Conservation (phyloP, 2,797 vertebrate genomes). For the Microcaecilia unicolor region DNA sequence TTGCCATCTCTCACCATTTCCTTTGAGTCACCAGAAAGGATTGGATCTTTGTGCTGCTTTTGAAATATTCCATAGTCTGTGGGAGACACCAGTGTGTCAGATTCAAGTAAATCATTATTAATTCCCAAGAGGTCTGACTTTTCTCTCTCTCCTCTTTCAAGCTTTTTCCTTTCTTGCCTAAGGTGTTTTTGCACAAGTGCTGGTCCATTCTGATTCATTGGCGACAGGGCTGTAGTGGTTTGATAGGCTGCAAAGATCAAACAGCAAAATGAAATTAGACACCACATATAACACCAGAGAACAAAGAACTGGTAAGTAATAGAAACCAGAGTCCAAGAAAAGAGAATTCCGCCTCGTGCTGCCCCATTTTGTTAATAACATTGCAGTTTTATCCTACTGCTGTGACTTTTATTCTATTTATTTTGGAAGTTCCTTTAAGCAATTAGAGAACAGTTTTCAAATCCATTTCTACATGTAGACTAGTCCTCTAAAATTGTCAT, state of each 20-base stretch:
- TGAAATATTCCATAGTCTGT: slow-evolving; percentile 7
- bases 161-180: not conserved
- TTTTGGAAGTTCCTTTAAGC: no score
- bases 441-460: no score
- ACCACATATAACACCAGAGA: no score
- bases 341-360: no score
- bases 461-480: no score
- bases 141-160: slow-evolving; percentile 2
- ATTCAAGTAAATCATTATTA: slow-evolving; percentile 29
- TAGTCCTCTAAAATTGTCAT: no score
- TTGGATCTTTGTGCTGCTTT: slow-evolving; percentile 11
- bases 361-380: no score
- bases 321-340: no score
- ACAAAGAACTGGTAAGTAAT: no score
- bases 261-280: no score
- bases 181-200: not conserved
- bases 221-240: not conserved
- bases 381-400: no score
- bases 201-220: not conserved
- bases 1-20: not conserved
- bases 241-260: not conserved
- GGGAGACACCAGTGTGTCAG: not conserved
- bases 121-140: not conserved
- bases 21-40: slow-evolving; percentile 13
- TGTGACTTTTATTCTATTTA: no score